Conservation (phyloP, 2,113 vertebrate genomes). For the Mormyrus lacerda region DNA sequence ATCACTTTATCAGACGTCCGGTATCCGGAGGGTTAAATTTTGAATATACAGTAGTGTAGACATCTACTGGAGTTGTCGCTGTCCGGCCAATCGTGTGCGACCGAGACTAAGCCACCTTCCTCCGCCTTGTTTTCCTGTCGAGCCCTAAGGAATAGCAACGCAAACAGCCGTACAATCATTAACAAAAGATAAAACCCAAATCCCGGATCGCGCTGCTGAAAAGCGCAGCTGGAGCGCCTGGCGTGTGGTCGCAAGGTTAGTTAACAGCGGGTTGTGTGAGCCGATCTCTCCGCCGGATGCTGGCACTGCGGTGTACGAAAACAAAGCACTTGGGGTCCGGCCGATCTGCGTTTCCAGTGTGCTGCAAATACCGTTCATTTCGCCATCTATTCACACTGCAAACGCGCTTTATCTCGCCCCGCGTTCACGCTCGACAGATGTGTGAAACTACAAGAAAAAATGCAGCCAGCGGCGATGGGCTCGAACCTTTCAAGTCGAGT, state of each 20-base stretch:
- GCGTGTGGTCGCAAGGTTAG: not conserved
- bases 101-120: not conserved
- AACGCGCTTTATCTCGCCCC: not conserved
- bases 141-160: not conserved
- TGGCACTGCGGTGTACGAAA: not conserved
- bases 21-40: constrained; percentile 4
- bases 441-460: not conserved
- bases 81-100: constrained; percentile 32
- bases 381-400: not conserved
- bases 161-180: not conserved
- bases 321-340: not conserved
- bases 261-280: not conserved
- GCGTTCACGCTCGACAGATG: not conserved
- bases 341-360: not conserved
- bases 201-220: not conserved
- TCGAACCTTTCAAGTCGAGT: not conserved
- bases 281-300: not conserved
- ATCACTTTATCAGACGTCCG: not conserved
- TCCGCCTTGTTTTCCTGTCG: not conserved
- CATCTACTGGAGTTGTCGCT: constrained; percentile 35
- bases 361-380: not conserved
- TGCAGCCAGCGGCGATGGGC: not conserved
- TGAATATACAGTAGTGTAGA: constrained; percentile 29
- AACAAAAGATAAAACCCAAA: not conserved
- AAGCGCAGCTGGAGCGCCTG: not conserved